Evolutionary conservation across 1,140 invertebrate genomes (phyloP), one percentile per base, ranked within the genome.

Genomic region (Globodera rostochiensis): DNA sequence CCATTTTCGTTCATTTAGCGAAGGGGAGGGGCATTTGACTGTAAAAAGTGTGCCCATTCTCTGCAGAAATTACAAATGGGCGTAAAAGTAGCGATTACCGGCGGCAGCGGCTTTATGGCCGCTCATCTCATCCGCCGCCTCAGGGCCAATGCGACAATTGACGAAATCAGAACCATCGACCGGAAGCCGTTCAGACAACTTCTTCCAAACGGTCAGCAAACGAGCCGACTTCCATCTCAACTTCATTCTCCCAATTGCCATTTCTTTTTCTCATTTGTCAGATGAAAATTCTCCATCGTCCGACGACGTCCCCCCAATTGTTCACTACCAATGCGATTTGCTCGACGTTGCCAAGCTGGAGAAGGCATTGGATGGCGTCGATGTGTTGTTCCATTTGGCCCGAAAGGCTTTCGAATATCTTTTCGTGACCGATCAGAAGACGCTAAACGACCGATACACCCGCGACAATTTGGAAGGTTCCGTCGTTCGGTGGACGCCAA

Each of bases 301-400:
- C 69, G 69, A 25, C 19, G 69, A 6, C 21, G 7, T 71, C 36
- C 9, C 69, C 25, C 84, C 85, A 45, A 19, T 85, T 11, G 70
- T 69, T 9, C 83, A 84, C 64, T 79, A 85, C 69, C 47, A 64
- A 21, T 86, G 53, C 49, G 83, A 84, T 81, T 46, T 84, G 46
- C 45, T 57, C 11, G 75, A 86, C 46, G 3, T 25, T 49, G 21
- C 13, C 3, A 53, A 36, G n/a, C 9, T 82, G 13, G 64, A 84
- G 74, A 71, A 84, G 9, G 79, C 76, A 6, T 53, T 84, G 36
- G 9, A 77, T n/a, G 84, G 71, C 7, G 73, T 73, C 19, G 36
- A 81, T n/a, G 67, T 86, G 45, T 71, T 84, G n/a, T 79, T 84
- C 50, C 83, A 84, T 74, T 83, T 85, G 80, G 83, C 83, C 21